Base-by-base conservation (phyloP, 2,888 invertebrate genomes). In the Podabrus alpinus region DNA sequence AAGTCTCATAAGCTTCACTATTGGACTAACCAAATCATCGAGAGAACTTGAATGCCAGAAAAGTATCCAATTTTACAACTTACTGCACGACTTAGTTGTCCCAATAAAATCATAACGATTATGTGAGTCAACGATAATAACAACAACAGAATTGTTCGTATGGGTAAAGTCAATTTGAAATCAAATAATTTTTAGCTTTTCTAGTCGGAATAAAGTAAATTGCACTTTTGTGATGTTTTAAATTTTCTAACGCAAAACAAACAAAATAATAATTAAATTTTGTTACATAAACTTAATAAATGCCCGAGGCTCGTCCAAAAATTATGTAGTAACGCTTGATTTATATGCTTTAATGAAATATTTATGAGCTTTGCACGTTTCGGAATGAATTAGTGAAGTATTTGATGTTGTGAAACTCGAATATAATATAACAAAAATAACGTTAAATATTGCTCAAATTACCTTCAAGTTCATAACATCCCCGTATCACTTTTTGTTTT, bases 81-180 rank as follows among this genome's bases (percentile, higher is more conserved):
- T 80, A 16, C 66, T 75, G 75, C 76, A 76, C 77, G 76, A 79
- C 77, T 79, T 78, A 78, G 78, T 79, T 77, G 79, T 74, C 69
- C 77, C 79, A 80, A 80, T 81, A 81, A 81, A 81, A 79, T 80
- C 78, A 80, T 80, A 80, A 79, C 80, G 78, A 77, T 80, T 79
- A 80, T 79, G 72, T 66, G 16, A 70, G 67, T 25, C 69, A 66
- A 59, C 71, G 64, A 68, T 72, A 61, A 59, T 59, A 71, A 64
- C 61, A 71, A 68, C 21, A 69, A 69, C 66, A 19, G 25, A 15
- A 66, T 71, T 71, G 71, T 71, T 71, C 64, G 71, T 67, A 64
- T 64, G 62, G 62, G 45, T 13, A 64, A 64, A 64, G 62, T 64
- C 62, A 19, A 64, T 64, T 64, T 64, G n/a, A 19, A 64, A 64